Conservation (phyloP, 2,113 vertebrate genomes). For the Zapornia atra region DNA sequence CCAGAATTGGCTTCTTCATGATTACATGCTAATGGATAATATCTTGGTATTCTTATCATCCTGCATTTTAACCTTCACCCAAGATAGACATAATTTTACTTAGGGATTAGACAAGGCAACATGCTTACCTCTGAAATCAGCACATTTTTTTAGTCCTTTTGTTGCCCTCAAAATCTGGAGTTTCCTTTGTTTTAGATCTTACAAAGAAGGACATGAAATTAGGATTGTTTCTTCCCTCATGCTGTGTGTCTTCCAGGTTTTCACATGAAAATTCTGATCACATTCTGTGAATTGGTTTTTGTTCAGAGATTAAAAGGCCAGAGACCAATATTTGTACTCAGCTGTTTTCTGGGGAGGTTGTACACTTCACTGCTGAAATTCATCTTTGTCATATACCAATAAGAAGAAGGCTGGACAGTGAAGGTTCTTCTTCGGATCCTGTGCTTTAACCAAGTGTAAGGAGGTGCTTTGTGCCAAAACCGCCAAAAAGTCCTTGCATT, state of each 20-base stretch:
- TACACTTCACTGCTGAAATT: background rate
- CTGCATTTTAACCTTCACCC: background rate
- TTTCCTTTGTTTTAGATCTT: background rate
- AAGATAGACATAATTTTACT: background rate
- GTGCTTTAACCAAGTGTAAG: background rate
- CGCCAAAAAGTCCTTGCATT: background rate
- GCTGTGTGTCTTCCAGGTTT: background rate
- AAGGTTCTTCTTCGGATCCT: background rate
- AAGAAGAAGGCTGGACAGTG: background rate
- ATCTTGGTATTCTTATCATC: background rate
- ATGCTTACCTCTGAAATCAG: background rate
- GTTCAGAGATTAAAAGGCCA: background rate
- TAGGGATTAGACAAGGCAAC: background rate
- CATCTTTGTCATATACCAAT: background rate
- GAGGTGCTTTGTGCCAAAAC: background rate
- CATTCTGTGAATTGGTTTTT: background rate
- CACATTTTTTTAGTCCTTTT: background rate
- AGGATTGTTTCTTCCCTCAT: background rate
- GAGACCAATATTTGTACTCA: background rate
- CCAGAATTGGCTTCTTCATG: background rate
- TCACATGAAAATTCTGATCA: background rate
- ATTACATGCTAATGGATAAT: background rate
- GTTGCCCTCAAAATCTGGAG: background rate
- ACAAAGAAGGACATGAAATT: background rate
- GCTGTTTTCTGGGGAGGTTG: background rate